Evolutionary conservation across 1,140 invertebrate species (phyloP), one percentile per base, ranked within the genome.

Genomic region (Varroa destructor): DNA sequence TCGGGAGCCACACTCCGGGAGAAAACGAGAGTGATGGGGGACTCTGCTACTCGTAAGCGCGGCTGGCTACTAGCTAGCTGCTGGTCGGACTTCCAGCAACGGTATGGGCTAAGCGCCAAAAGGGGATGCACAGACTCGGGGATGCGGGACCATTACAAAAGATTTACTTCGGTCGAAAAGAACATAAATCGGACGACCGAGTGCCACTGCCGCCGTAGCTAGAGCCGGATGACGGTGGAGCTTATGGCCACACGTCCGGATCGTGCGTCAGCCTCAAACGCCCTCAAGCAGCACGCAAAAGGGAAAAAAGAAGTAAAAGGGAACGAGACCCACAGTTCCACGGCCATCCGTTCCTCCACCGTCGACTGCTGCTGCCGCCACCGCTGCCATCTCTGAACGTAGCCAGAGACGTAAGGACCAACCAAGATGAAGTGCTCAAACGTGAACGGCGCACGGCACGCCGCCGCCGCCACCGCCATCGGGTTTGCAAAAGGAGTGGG

Each of bases 371-470:
- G 14, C 61, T 2, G 12, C 61, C 12, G 12, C 61, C 12, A 46
- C 61, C 12, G 37, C 37, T 2, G 61, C 61, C 12, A 46, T 46
- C 61, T 12, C 61, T 40, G 37, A 40, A 67, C 12, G 61, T 51
- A 51, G 46, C 46, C 46, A 51, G 46, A 51, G 46, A 51, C 46
- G 46, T 8, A 8, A 51, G 46, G 46, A 8, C 46, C 61, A 67
- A 67, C 61, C 61, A 67, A 67, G 61, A 67, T 67, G 61, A 67
- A 67, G 61, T 67, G 61, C 61, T 67, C 61, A 67, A 67, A 67
- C 61, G 61, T 67, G 61, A 67, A 67, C 61, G 46, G 46, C 3
- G 46, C 46, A 51, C 46, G 46, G 46, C 46, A 51, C 46, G 46
- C 46, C 46, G 46, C 46, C 46, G 46, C 46, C 46, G 46, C 46